A percentile compares a stretch with the other conserved stretches of the same genome.
Evolutionary conservation across 2,113 vertebrate genomes (phyloP).

Genomic region (Amblyopsis rosae): DNA sequence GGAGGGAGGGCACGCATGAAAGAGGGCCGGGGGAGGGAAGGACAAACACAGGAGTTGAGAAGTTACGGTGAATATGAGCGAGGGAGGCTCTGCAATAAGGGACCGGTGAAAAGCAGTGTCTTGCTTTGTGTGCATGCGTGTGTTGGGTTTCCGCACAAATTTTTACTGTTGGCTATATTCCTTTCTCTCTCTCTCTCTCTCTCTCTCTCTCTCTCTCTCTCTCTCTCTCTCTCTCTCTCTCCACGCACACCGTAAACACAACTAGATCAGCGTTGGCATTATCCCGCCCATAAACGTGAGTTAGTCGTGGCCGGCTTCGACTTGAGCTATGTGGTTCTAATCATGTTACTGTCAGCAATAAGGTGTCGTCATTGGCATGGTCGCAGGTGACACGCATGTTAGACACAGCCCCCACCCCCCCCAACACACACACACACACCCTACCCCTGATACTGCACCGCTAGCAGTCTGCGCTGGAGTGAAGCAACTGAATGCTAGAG

Average conservation of each 20-base stretch:
- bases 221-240: constrained; percentile 10
- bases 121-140: constrained; percentile 1
- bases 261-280: constrained; percentile 53
- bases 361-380: constrained; percentile 62
- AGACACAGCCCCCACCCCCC: constrained; percentile 14
- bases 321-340: constrained; percentile 66
- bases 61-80: background rate
- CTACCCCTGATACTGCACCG: background rate
- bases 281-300: constrained; percentile 63
- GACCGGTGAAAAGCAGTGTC: background rate
- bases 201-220: constrained; percentile 10
- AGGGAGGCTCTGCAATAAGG: background rate
- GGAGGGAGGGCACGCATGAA: constrained; percentile 18
- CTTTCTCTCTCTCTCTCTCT: background rate
- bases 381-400: constrained; percentile 46
- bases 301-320: constrained; percentile 44
- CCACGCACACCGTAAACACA: background rate
- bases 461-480: background rate
- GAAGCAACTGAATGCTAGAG: background rate
- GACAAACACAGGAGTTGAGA: background rate
- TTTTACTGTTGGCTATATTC: background rate
- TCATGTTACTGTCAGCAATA: constrained; percentile 64
- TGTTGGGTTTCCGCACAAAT: background rate
- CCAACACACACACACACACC: too few species aligned
- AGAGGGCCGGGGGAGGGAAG: background rate